A percentile compares a stretch with the other conserved stretches of the same genome.
Conservation (phyloP, 2,888 invertebrate genomes). For the Capitulum mitella region DNA sequence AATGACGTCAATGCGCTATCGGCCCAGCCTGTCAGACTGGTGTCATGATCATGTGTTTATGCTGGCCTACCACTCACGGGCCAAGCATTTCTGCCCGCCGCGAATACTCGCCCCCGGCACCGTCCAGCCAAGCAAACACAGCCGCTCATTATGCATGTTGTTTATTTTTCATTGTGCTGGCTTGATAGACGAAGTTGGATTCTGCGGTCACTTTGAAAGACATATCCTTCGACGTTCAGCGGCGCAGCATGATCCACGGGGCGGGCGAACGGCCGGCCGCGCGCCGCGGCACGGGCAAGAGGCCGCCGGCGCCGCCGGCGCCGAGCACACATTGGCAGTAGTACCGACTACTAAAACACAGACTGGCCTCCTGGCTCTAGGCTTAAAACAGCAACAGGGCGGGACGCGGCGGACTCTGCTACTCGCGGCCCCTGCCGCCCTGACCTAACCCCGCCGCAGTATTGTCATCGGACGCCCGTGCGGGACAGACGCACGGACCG, state of each 20-base stretch:
- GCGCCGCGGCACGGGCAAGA: background rate
- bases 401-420: background rate
- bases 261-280: too few relatives aligned
- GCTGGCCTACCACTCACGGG: too few relatives aligned
- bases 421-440: background rate
- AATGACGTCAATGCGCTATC: too few relatives aligned
- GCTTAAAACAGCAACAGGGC: background rate
- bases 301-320: background rate
- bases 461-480: too few relatives aligned
- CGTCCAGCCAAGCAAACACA: too few relatives aligned
- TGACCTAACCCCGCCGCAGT: too few relatives aligned
- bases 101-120: too few relatives aligned
- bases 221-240: slow-evolving; percentile 11
- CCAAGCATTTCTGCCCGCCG: too few relatives aligned
- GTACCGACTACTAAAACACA: background rate
- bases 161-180: slow-evolving; percentile 10
- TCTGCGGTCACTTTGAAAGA: slow-evolving; percentile 18
- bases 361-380: slow-evolving; percentile 1
- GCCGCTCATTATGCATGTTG: background rate
- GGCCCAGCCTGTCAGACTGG: too few relatives aligned
- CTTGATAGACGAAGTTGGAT: background rate
- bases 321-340: background rate
- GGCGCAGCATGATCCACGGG: too few relatives aligned
- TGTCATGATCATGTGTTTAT: too few relatives aligned
- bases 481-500: background rate